These are phyloP conservation scores for Anguilla japonica DNA, from an alignment of 2,113 vertebrate species.

Conservation along the genomic window DNA sequence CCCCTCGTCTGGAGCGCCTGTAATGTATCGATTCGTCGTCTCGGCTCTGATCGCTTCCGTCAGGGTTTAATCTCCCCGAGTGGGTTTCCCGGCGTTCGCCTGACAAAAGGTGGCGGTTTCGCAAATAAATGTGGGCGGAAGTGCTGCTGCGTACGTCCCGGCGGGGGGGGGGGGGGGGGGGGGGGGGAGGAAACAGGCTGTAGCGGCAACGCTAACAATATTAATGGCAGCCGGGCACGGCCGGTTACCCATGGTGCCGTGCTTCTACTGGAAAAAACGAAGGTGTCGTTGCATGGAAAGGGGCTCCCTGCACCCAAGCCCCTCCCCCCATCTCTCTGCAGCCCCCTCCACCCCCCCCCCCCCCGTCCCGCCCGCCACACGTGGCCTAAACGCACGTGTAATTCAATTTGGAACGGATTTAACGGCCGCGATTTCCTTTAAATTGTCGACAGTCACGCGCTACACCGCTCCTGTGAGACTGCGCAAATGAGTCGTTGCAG, in stretches of 20 bases:
- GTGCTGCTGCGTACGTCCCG: background rate
- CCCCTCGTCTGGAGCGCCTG: background rate
- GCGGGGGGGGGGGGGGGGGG: background rate
- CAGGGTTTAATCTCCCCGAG: constrained; percentile 1
- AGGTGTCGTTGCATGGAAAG: background rate
- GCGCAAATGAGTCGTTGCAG: background rate
- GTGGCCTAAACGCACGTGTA: background rate
- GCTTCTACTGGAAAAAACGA: background rate
- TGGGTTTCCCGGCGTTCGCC: background rate
- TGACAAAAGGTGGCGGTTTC: background rate
- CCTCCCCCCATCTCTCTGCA: no score
- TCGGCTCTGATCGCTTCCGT: background rate
- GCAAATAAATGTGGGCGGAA: background rate
- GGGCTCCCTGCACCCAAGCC: no score
- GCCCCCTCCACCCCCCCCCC: background rate
- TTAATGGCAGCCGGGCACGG: background rate
- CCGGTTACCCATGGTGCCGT: background rate
- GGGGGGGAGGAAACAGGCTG: background rate
- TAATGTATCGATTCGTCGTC: background rate
- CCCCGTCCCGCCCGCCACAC: background rate
- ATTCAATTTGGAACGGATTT: background rate
- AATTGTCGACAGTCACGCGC: background rate
- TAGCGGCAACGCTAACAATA: background rate
- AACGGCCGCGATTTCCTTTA: background rate
- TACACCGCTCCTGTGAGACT: background rate